Evolutionary conservation across 2,113 vertebrate species (phyloP).

Genomic region (Mionectes macconnelli): DNA sequence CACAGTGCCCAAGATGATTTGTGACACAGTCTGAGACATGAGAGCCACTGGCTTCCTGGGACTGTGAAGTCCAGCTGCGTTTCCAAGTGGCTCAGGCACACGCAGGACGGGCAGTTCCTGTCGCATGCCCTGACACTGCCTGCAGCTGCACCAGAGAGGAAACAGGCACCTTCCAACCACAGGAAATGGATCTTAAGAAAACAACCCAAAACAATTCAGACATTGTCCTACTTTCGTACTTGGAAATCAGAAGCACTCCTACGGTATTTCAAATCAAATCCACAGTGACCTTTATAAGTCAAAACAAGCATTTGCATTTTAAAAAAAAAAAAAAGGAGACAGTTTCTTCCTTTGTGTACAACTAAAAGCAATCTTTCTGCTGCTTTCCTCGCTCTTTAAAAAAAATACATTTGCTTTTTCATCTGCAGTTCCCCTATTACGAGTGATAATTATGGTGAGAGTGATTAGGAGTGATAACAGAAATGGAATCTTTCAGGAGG

Average conservation of each 20-base stretch:
- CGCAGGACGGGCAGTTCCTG: not conserved
- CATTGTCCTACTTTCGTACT: not conserved
- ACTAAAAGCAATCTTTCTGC: not conserved
- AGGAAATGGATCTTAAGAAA: not conserved
- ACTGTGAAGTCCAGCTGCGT: not conserved
- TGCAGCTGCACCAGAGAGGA: constrained; percentile 13
- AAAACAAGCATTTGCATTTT: not conserved
- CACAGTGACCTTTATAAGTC: not conserved
- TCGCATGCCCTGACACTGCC: not conserved
- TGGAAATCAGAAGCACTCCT: not conserved
- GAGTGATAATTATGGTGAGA: not conserved
- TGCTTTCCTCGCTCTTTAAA: not conserved
- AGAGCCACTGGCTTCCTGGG: not conserved
- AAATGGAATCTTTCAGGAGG: not conserved
- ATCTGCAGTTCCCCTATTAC: not conserved
- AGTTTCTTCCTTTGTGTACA: not conserved
- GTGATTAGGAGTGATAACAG: not conserved
- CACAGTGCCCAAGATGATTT: not conserved
- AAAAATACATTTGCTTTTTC: not conserved
- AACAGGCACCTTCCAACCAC: not conserved
- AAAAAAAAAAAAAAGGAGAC: not conserved
- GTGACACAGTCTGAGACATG: not conserved
- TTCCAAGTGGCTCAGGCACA: not conserved
- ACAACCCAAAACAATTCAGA: not conserved
- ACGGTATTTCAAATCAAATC: not conserved